Evolutionary conservation across 2,113 vertebrate genomes (phyloP).

Genomic region (Protomyctophum bolini): DNA sequence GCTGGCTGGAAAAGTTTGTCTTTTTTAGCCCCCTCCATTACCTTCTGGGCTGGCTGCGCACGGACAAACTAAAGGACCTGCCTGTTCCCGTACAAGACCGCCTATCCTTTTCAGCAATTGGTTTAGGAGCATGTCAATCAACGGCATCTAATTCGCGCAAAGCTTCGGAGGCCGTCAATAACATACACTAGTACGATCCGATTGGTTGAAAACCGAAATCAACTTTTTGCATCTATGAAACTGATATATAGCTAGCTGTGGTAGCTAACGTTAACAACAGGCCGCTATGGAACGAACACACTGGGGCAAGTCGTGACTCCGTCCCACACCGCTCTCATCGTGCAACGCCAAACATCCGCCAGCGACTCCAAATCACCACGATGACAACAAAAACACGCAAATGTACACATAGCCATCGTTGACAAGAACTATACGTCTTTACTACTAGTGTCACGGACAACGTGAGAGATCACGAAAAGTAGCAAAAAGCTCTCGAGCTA

Average conservation of each 20-base stretch:
- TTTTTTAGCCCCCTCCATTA: conserved; percentile 64
- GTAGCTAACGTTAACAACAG: conserved; percentile 68
- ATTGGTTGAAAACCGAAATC: conserved; percentile 68
- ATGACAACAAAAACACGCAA: conserved; percentile 27
- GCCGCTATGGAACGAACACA: conserved; percentile 42
- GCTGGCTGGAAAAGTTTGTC: conserved; percentile 49
- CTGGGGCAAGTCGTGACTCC: too few species aligned
- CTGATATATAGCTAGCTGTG: conserved; percentile 56
- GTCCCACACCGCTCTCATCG: conserved; percentile 18
- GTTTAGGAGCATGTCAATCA: conserved; percentile 56
- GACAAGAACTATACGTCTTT: not conserved
- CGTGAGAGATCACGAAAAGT: not conserved
- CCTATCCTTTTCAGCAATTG: conserved; percentile 64
- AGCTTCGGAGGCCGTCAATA: conserved; percentile 63
- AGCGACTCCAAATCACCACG: conserved; percentile 5
- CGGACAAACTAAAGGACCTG: conserved; percentile 48
- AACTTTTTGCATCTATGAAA: conserved; percentile 67
- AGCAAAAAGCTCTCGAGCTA: conserved; percentile 22
- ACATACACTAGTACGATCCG: conserved; percentile 17
- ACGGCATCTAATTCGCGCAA: conserved; percentile 12
- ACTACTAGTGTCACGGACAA: not conserved
- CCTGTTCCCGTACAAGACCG: conserved; percentile 81
- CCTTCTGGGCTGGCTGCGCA: conserved; percentile 45
- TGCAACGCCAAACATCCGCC: conserved; percentile 9
- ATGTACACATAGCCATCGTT: not conserved